phyloP scores from a whole-genome alignment of 1,140 invertebrate genomes.

The Kradibia gibbosae region DNA sequence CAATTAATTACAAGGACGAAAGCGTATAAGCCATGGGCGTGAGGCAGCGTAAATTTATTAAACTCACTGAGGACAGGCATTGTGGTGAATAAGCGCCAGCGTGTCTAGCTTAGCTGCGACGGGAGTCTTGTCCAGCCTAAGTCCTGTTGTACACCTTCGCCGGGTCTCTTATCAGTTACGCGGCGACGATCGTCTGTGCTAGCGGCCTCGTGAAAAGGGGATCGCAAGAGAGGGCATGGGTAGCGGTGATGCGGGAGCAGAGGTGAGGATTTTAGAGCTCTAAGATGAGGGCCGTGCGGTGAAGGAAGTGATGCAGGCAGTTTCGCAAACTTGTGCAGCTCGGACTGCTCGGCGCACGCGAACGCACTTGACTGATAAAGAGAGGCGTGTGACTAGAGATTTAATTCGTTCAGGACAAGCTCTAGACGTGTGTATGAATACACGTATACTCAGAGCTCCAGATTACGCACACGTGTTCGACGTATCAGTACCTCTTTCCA shows the following conservation, averaged over 20 bases:
- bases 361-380: conserved; percentile 70
- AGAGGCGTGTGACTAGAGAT: conserved; percentile 44
- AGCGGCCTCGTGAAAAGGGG: neutral
- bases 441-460: neutral
- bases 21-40: too few species aligned
- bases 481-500: neutral
- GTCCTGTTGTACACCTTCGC: neutral
- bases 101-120: conserved; percentile 60
- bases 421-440: neutral
- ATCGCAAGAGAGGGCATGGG: neutral
- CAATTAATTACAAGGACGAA: too few species aligned
- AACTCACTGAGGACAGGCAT: conserved; percentile 66
- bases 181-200: neutral
- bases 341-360: conserved; percentile 62
- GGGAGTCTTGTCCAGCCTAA: conserved; percentile 39
- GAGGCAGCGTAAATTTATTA: neutral
- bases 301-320: neutral
- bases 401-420: conserved; percentile 30
- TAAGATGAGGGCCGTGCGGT: too few species aligned
- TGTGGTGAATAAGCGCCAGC: conserved; percentile 69
- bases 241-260: too few species aligned
- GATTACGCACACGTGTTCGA: conserved; percentile 26
- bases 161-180: neutral
- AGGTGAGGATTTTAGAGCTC: too few species aligned
- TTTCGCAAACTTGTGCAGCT: neutral